Evolutionary conservation across 2,113 vertebrate species (phyloP).

Genomic region (Mirza zaza): DNA sequence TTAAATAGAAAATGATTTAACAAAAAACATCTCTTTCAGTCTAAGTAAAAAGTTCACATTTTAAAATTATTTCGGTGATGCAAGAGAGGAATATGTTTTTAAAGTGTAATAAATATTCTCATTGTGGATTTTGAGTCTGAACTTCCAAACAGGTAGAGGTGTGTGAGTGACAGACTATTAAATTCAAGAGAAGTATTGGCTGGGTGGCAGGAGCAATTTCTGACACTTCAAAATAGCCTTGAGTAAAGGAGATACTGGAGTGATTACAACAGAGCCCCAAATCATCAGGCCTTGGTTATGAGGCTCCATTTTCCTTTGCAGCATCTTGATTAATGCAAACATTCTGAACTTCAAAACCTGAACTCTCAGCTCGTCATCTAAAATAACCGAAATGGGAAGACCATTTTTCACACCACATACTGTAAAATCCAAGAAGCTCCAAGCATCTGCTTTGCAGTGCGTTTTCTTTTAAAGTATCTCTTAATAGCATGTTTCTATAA

Average conservation of each 20-base stretch:
- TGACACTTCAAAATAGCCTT: neutral
- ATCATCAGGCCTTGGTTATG: neutral
- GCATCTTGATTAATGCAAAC: neutral
- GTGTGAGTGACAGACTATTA: neutral
- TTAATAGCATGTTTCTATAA: neutral
- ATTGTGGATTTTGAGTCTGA: neutral
- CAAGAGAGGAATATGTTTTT: neutral
- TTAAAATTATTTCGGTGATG: neutral
- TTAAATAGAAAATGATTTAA: conserved; percentile 9
- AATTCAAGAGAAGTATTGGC: neutral
- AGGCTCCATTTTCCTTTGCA: neutral
- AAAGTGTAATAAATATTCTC: neutral
- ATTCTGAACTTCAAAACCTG: neutral
- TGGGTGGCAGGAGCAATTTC: accelerated
- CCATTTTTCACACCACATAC: neutral
- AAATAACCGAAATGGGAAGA: neutral
- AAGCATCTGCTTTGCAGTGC: neutral
- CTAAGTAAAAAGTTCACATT: neutral
- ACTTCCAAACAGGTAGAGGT: neutral
- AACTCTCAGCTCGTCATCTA: neutral
- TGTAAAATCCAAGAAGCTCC: neutral
- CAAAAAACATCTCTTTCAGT: neutral
- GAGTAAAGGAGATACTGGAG: neutral
- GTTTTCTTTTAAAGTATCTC: neutral
- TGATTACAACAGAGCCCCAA: neutral